A percentile compares a stretch with the other conserved stretches of the same genome.
Evolutionary conservation across 2,888 invertebrate genomes (phyloP).

Genomic region (Eupithecia vulgata): DNA sequence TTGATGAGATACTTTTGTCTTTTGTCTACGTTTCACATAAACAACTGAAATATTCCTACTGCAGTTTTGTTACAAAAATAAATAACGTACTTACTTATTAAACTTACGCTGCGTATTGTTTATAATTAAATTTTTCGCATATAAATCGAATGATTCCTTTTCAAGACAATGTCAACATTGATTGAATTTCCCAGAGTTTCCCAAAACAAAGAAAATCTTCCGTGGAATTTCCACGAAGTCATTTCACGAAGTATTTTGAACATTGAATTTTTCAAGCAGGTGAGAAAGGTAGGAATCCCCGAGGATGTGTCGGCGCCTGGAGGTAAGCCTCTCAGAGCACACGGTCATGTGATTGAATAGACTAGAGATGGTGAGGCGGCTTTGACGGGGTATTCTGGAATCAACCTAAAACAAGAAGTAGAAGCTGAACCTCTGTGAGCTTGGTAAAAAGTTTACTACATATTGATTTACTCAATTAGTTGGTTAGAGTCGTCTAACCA

Average conservation of each 20-base stretch:
- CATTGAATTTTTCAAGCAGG: conserved; percentile 74
- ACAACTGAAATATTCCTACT: not conserved
- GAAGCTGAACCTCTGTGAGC: too few relatives aligned
- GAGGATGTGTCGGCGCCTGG: conserved; percentile 66
- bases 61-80: too few relatives aligned
- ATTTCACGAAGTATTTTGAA: conserved; percentile 51
- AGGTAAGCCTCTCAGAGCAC: conserved; percentile 66
- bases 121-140: not conserved
- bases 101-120: not conserved
- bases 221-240: conserved; percentile 34
- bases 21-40: not conserved
- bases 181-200: conserved; percentile 30
- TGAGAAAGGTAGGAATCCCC: conserved; percentile 64
- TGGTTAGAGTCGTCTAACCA: too few relatives aligned
- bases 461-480: too few relatives aligned
- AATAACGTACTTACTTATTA: not conserved
- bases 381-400: conserved; percentile 39
- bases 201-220: conserved; percentile 33
- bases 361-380: conserved; percentile 32
- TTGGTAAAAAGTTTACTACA: too few relatives aligned
- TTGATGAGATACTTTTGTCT: conserved; percentile 51
- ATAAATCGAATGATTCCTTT: not conserved
- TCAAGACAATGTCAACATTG: not conserved
- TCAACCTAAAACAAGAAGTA: not conserved
- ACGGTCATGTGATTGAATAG: conserved; percentile 62